Evolutionary conservation across 2,113 vertebrate genomes (phyloP), one percentile per base, ranked within the genome.

Genomic region (Tenrec ecaudatus): DNA sequence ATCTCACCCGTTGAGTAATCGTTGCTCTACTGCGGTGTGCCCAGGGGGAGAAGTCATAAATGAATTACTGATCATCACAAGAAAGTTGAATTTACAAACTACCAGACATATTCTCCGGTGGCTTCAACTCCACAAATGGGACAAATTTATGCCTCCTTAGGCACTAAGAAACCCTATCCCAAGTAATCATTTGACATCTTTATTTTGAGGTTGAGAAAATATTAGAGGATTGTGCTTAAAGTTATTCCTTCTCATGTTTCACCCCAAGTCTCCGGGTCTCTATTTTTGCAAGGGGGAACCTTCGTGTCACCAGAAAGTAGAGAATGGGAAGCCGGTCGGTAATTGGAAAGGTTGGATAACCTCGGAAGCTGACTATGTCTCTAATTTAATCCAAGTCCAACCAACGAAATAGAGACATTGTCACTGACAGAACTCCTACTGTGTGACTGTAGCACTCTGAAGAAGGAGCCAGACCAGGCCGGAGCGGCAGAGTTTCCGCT

Each of bases 81-180:
- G 69, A 84, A 90, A 83, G 92, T 81, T 86, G 95, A 89, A 69
- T 85, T 97, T 97, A 96, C 83, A 97, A 97, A 97, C 96, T 86
- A 95, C 31, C n/a, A 83, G 92, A 90, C 57, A 36, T 53, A 86
- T 12, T 93, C 92, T 95, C 94, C 36, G 88, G 93, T 87, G 96
- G 88, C 62, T 81, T 91, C 80, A 29, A 22, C 89, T 88, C 90
- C 90, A 86, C 93, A 90, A 92, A 95, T 43, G 91, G 47, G 92
- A 94, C 78, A 90, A 89, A 92, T 94, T 94, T 95, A 93, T 92
- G 90, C 66, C 60, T 92, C 60, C 93, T 95, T 31, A 93, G 90
- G 92, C 77, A 82, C 83, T 23, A 17, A 95, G 92, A 85, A 92
- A 93, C 79, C 88, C 57, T 25, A 96, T 77, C 88, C 78, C 73